Base-by-base conservation (phyloP, 2,888 invertebrate species). In the Trachelus troglodyta region DNA sequence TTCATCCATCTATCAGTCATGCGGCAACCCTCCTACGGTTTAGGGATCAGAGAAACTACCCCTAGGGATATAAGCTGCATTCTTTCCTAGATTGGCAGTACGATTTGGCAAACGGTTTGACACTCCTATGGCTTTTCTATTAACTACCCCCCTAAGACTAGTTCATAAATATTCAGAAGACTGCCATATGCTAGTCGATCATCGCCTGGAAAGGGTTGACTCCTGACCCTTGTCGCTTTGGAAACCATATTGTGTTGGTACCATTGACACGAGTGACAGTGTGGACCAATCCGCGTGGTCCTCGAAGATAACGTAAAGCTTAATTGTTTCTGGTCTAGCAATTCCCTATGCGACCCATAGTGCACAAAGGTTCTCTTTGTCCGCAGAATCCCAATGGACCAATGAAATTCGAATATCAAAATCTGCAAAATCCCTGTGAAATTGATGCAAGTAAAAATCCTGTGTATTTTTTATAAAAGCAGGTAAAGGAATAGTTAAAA, bases 321-420 rank as follows among this genome's bases (percentile, higher is more conserved):
- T 87, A 87, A 90, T 90, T 90, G 87, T 89, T 90, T 90, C 88
- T 89, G 89, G 90, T 90, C 90, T 89, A 88, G 88, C 88, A 84
- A 85, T 85, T 89, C 85, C 86, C 86, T 86, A 88, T 88, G 84
- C 85, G 82, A 84, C 84, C 83, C 82, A 73, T 9, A 23, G 71
- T 31, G 23, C 71, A 31, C 33, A 31, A 33, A 71, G 71, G 71
- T 11, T 34, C 31, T 31, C 71, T 71, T 71, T 71, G 71, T 71
- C 33, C 31, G 34, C 34, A 31, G 71, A 12, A 71, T 71, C 34
- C 34, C 33, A 71, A 71, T 34, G 71, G 33, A 34, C 71, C 31
- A 34, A 34, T 71, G 31, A 56, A 56, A 56, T 56, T 23, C 23
- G 9, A 56, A 56, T 56, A 56, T 23, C 0, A 23, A 56, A 56